These are phyloP conservation scores for Cettia cetti DNA, from an alignment of 2,113 vertebrate genomes.

Conservation along the genomic window DNA sequence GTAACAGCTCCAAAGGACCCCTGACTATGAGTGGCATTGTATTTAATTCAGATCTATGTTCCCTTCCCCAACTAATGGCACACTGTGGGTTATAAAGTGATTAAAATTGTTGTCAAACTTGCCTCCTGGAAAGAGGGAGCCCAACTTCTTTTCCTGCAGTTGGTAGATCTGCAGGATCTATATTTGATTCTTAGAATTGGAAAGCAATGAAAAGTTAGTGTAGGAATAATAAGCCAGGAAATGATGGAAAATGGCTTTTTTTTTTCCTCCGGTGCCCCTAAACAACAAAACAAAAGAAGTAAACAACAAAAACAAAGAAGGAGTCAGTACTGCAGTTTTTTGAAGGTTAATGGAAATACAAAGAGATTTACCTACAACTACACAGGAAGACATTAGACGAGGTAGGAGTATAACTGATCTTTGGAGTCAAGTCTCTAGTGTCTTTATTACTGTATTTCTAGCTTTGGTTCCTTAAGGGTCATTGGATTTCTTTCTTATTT, in stretches of 20 bases:
- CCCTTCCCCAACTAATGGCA: constrained; percentile 29
- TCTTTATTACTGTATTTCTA: constrained; percentile 35
- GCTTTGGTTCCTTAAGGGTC: constrained; percentile 20
- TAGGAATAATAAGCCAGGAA: not conserved
- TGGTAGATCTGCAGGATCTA: constrained; percentile 1
- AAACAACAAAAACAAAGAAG: constrained; percentile 11
- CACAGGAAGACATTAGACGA: not conserved
- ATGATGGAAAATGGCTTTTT: not conserved
- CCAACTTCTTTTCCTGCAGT: not conserved
- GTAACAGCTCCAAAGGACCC: constrained; percentile 49
- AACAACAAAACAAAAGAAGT: not conserved
- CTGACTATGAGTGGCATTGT: constrained; percentile 44
- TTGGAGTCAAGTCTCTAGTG: constrained; percentile 9
- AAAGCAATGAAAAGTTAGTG: not conserved
- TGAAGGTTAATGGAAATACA: constrained; percentile 25
- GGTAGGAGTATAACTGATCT: not conserved
- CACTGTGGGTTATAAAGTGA: constrained; percentile 42
- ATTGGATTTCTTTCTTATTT: constrained; percentile 20
- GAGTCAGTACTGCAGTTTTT: not conserved
- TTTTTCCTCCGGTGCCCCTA: not conserved
- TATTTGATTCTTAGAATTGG: not conserved
- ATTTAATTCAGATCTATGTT: constrained; percentile 61
- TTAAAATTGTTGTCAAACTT: constrained; percentile 54
- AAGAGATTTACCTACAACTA: not conserved
- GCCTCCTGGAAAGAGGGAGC: constrained; percentile 30